phyloP scores from a whole-genome alignment of 2,797 vertebrate genomes.

The Arremon aurantiirostris region DNA sequence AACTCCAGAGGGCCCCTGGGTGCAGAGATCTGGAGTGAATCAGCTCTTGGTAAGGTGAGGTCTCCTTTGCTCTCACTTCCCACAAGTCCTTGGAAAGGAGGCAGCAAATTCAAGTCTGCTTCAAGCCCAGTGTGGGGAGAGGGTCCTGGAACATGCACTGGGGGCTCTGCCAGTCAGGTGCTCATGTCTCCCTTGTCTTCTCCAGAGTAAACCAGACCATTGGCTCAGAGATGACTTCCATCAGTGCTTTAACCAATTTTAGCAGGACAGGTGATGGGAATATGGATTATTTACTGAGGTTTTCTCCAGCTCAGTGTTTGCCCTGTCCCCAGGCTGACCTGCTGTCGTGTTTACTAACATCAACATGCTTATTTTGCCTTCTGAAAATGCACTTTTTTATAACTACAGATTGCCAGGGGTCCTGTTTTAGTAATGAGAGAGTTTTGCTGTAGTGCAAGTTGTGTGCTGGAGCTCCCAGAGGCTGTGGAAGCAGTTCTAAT shows the following conservation, averaged over 20 bases:
- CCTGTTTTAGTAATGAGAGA: neutral
- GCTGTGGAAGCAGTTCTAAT: neutral
- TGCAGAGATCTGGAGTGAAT: neutral
- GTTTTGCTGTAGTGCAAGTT: neutral
- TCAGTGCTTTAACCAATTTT: neutral
- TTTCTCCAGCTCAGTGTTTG: neutral
- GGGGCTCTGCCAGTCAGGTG: neutral
- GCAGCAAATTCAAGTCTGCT: neutral
- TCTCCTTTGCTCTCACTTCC: neutral
- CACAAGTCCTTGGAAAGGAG: neutral
- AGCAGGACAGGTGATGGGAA: neutral
- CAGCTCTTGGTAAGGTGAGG: neutral
- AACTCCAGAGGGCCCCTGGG: neutral
- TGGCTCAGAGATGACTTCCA: neutral
- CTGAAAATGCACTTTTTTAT: neutral
- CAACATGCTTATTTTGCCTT: neutral
- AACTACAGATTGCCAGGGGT: neutral
- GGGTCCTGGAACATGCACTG: neutral
- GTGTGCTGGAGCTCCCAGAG: neutral
- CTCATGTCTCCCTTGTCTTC: neutral
- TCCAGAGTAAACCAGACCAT: neutral
- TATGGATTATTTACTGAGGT: neutral
- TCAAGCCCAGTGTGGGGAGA: neutral
- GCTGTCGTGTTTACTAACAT: neutral
- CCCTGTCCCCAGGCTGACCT: neutral